phyloP scores from a whole-genome alignment of 2,888 invertebrate species.

The Trypoxylon attenuatum region DNA sequence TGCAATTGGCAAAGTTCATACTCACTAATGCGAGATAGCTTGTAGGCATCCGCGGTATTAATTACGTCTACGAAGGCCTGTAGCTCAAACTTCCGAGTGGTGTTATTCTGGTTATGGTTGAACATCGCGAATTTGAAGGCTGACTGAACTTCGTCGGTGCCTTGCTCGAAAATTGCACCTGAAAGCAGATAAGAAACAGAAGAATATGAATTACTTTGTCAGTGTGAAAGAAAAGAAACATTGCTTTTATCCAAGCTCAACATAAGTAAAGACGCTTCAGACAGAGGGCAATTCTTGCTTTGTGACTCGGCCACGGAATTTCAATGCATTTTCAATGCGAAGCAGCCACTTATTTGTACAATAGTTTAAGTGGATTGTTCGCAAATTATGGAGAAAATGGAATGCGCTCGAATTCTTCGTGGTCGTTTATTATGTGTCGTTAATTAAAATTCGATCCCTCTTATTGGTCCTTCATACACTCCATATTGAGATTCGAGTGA shows the following conservation, averaged over 20 bases:
- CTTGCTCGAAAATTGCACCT: constrained; percentile 95
- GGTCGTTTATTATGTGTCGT: no score
- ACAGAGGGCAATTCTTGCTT: neutral
- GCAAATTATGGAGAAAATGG: no score
- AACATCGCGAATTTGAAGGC: constrained; percentile 94
- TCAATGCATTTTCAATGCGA: neutral
- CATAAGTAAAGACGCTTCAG: neutral
- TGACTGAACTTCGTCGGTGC: constrained; percentile 92
- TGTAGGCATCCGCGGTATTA: constrained; percentile 94
- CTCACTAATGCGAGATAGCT: constrained; percentile 93
- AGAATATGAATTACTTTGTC: neutral
- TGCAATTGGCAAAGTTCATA: constrained; percentile 62
- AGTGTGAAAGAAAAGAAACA: neutral
- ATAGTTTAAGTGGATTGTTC: neutral
- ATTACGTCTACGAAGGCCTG: constrained; percentile 94
- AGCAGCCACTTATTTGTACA: neutral
- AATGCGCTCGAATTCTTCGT: no score
- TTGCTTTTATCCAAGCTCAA: neutral
- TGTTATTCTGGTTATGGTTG: constrained; percentile 89
- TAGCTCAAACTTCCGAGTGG: constrained; percentile 87
- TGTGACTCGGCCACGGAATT: neutral
- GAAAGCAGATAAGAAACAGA: constrained; percentile 64
- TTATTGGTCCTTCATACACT: no score
- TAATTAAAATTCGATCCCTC: no score
- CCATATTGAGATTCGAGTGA: no score